Evolutionary conservation across 2,113 vertebrate genomes (phyloP).

Genomic region (Phaetusa simplex): DNA sequence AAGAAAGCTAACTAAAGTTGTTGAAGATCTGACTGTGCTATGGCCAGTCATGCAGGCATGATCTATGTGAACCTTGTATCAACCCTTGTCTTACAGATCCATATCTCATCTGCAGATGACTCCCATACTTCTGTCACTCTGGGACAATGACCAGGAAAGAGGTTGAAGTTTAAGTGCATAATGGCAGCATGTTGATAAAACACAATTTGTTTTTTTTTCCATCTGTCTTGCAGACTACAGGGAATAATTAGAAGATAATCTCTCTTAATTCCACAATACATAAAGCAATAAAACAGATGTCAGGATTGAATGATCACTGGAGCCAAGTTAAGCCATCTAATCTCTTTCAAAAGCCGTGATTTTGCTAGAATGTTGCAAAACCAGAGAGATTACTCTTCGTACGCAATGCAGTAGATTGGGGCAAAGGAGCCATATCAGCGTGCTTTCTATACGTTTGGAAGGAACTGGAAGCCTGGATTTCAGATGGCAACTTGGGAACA

Average conservation of each 20-base stretch:
- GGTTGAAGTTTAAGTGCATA: constrained; percentile 13
- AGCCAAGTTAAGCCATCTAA: constrained; percentile 40
- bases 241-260: constrained; percentile 60
- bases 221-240: constrained; percentile 36
- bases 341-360: constrained; percentile 54
- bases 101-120: background rate
- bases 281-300: constrained; percentile 62
- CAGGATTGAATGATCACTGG: background rate
- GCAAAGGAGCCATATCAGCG: background rate
- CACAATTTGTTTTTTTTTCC: background rate
- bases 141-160: background rate
- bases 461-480: constrained; percentile 10
- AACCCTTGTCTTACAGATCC: background rate
- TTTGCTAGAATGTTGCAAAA: constrained; percentile 60
- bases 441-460: background rate
- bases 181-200: background rate
- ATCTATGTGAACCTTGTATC: background rate
- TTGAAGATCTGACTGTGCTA: background rate
- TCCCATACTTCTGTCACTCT: background rate
- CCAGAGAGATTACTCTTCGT: background rate
- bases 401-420: background rate
- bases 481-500: background rate
- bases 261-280: constrained; percentile 37
- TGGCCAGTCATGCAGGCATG: background rate
- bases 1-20: background rate